A percentile compares a stretch with the other conserved stretches of the same genome.
phyloP scores from a whole-genome alignment of 2,888 invertebrate genomes.

The Lithophane ornitopus region DNA sequence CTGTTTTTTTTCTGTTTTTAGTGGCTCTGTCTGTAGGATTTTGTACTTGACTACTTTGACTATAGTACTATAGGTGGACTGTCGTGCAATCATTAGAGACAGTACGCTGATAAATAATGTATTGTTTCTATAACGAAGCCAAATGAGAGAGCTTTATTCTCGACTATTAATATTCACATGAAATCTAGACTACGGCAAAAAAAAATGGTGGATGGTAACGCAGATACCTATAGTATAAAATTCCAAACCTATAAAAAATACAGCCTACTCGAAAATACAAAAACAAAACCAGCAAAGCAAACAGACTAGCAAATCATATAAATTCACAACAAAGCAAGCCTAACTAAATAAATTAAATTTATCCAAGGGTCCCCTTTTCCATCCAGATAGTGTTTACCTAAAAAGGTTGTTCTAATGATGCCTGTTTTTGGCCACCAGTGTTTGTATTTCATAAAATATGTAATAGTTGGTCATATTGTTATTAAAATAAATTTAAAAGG shows the following conservation, averaged over 20 bases:
- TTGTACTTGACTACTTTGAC: no score
- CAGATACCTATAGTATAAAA: no score
- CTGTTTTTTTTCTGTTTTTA: not conserved
- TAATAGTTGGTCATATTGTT: slow-evolving; percentile 49
- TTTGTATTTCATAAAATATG: slow-evolving; percentile 53
- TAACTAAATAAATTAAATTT: slow-evolving; percentile 58
- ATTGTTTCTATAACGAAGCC: not conserved
- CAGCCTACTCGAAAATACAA: not conserved
- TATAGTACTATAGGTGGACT: no score
- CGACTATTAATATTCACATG: no score
- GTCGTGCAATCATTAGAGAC: not conserved
- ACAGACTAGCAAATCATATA: slow-evolving; percentile 32
- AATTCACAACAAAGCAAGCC: slow-evolving; percentile 25
- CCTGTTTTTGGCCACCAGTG: slow-evolving; percentile 52
- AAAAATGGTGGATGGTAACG: no score
- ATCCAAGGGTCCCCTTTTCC: slow-evolving; percentile 32
- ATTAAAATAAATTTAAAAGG: slow-evolving; percentile 60
- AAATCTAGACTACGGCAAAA: no score
- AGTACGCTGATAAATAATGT: not conserved
- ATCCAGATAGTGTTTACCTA: slow-evolving; percentile 54
- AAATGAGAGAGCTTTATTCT: not conserved
- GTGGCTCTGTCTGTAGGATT: not conserved
- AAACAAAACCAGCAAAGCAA: not conserved
- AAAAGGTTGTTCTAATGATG: slow-evolving; percentile 63
- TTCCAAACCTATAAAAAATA: not conserved